These are phyloP conservation scores for Ctenicera cuprea DNA, from an alignment of 2,888 invertebrate genomes.

Conservation along the genomic window DNA sequence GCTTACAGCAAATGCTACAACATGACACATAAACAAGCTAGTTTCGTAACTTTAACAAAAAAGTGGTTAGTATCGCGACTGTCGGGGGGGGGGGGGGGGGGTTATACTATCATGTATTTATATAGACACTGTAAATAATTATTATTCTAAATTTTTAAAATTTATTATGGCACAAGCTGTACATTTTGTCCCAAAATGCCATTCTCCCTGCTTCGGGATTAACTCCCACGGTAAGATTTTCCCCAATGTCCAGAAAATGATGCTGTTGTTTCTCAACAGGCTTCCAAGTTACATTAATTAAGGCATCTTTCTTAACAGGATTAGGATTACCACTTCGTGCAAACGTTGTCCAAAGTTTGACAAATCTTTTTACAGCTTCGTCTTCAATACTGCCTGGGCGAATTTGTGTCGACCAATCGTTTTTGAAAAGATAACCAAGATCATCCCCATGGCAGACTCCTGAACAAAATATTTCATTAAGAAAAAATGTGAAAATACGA, in stretches of 20 bases:
- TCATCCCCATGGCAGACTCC: constrained; percentile 64
- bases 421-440: constrained; percentile 63
- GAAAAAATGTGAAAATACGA: too few species aligned
- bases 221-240: constrained; percentile 57
- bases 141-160: too few species aligned
- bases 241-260: constrained; percentile 64
- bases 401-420: constrained; percentile 49
- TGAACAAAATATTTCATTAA: constrained; percentile 18
- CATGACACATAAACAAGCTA: too few species aligned
- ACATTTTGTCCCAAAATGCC: constrained; percentile 56
- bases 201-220: constrained; percentile 62
- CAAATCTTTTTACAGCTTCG: constrained; percentile 56
- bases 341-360: constrained; percentile 65
- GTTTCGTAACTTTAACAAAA: too few species aligned
- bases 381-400: constrained; percentile 57
- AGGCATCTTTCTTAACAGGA: constrained; percentile 42
- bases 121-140: too few species aligned
- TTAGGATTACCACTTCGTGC: constrained; percentile 62
- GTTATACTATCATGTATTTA: too few species aligned
- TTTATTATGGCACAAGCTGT: too few species aligned
- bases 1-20: too few species aligned
- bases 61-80: too few species aligned
- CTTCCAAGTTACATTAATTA: constrained; percentile 58
- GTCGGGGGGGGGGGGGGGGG: too few species aligned
- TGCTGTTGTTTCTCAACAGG: constrained; percentile 58